Evolutionary conservation across 1,140 invertebrate genomes (phyloP).

Genomic region (Popillia japonica): DNA sequence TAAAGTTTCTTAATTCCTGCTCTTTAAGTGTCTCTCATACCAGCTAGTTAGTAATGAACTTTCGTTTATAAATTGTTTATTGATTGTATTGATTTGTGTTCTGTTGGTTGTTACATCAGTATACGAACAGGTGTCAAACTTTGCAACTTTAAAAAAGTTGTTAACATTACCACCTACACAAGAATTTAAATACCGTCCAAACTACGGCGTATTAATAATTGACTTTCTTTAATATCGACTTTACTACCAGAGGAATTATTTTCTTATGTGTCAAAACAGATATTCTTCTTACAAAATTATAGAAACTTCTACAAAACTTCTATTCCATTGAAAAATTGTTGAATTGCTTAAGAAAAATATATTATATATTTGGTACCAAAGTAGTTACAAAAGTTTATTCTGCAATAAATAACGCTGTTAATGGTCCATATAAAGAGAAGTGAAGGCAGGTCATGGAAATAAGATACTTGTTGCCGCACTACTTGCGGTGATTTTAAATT

Average conservation of each 20-base stretch:
- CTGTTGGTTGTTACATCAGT: neutral
- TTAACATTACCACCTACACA: neutral
- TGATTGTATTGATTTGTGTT: too few species aligned
- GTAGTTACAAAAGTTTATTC: neutral
- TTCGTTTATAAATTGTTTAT: too few species aligned
- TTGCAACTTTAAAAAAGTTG: neutral
- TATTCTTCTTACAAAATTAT: neutral
- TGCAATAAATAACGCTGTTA: constrained; percentile 12
- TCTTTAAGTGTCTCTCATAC: too few species aligned
- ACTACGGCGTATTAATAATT: neutral
- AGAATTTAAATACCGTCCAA: neutral
- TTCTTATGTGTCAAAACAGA: neutral
- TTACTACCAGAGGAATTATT: neutral
- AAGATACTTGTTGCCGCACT: constrained; percentile 26
- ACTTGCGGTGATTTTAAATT: neutral
- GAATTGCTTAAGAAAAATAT: neutral
- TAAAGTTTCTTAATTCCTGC: too few species aligned
- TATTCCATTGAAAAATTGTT: neutral
- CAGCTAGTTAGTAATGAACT: too few species aligned
- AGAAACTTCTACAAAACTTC: neutral
- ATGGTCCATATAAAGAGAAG: constrained; percentile 12
- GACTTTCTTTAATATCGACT: neutral
- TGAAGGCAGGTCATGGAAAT: constrained; percentile 33
- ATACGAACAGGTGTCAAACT: neutral
- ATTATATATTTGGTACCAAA: neutral